Conservation (phyloP, 2,797 vertebrate genomes). For the Ceyx erithaca region DNA sequence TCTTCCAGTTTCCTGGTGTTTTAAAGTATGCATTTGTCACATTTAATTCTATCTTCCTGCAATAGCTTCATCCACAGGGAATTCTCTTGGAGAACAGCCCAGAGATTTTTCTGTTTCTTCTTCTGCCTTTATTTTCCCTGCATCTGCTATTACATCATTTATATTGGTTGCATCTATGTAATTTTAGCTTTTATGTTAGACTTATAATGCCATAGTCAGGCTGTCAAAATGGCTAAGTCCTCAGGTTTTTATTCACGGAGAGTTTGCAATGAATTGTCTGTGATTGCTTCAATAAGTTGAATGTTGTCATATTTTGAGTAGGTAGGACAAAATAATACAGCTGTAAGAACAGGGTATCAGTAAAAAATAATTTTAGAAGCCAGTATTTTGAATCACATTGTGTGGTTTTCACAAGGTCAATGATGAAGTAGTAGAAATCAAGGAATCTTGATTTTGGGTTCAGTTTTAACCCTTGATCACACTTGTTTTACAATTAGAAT, state of each 20-base stretch:
- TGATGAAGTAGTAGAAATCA: neutral
- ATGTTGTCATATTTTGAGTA: neutral
- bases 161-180: neutral
- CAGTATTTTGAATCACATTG: neutral
- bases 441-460: neutral
- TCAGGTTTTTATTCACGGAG: neutral
- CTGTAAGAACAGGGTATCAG: neutral
- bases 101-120: constrained; percentile 44
- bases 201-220: neutral
- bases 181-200: constrained; percentile 29
- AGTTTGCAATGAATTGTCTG: neutral
- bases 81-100: constrained; percentile 23
- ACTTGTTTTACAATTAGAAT: neutral
- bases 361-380: neutral
- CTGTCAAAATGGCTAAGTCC: neutral
- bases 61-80: constrained; percentile 9
- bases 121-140: constrained; percentile 24
- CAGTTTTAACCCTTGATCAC: neutral
- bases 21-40: constrained; percentile 24
- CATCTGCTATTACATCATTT: constrained; percentile 41
- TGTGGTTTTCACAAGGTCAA: neutral
- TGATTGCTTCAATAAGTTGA: neutral
- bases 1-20: neutral
- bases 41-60: constrained; percentile 29
- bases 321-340: neutral